Evolutionary conservation across 2,797 vertebrate genomes (phyloP).

Genomic region (Xenopus petersii): DNA sequence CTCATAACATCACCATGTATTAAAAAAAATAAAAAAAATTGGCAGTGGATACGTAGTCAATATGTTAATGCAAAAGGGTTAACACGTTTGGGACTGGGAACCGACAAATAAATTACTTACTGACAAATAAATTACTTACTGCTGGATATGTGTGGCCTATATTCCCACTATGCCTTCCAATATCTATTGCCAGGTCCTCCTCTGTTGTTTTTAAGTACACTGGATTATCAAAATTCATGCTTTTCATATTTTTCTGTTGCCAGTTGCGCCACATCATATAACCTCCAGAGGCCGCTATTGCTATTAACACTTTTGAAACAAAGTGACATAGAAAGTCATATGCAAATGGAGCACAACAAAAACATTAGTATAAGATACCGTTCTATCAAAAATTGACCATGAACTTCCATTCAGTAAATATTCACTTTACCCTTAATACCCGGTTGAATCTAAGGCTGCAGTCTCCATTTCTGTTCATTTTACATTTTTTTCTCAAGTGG

Average conservation of each 20-base stretch:
- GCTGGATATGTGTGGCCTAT: slow-evolving; percentile 96
- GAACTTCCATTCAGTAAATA: too few relatives aligned
- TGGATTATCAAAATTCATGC: slow-evolving; percentile 99
- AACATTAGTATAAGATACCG: too few relatives aligned
- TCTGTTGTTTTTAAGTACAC: slow-evolving; percentile 98
- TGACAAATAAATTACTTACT: slow-evolving; percentile 73
- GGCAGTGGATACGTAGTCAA: too few relatives aligned
- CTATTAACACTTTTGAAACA: slow-evolving; percentile 74
- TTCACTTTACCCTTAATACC: too few relatives aligned
- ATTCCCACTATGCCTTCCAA: slow-evolving; percentile 80
- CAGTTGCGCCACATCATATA: slow-evolving; percentile 96
- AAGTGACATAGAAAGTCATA: background rate
- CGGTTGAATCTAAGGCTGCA: too few relatives aligned
- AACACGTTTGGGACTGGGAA: too few relatives aligned
- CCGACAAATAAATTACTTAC: slow-evolving; percentile 70
- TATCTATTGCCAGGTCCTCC: slow-evolving; percentile 92
- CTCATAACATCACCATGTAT: too few relatives aligned
- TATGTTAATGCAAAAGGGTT: too few relatives aligned
- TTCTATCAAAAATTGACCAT: too few relatives aligned
- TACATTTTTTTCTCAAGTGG: too few relatives aligned
- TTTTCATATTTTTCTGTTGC: slow-evolving; percentile 97
- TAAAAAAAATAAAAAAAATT: too few relatives aligned
- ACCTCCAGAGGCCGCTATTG: slow-evolving; percentile 75
- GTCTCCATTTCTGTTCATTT: too few relatives aligned
- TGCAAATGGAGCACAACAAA: background rate